Evolutionary conservation across 1,140 invertebrate genomes (phyloP).

Genomic region (Cyphomyrmex costatus): DNA sequence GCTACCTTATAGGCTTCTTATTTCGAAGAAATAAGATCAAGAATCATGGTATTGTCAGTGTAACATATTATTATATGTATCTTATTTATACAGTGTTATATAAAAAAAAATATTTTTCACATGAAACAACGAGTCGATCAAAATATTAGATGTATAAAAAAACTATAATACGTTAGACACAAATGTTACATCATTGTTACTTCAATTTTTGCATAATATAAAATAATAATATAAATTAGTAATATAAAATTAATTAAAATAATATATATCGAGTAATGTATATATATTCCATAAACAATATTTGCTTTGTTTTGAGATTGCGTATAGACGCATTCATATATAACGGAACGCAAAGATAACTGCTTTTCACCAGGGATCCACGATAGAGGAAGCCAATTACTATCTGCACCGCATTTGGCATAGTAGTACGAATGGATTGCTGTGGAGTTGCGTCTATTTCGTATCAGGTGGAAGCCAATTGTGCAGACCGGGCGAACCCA

Average conservation of each 20-base stretch:
- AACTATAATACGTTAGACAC: background rate
- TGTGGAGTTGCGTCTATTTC: conserved; percentile 73
- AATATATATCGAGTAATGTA: background rate
- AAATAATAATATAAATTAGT: background rate
- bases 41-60: background rate
- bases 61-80: background rate
- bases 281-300: background rate
- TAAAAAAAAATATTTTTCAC: background rate
- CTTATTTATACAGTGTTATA: background rate
- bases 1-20: background rate
- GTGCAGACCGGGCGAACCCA: conserved; percentile 36
- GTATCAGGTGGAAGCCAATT: conserved; percentile 72
- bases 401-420: conserved; percentile 67
- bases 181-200: background rate
- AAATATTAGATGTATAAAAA: background rate
- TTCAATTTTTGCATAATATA: background rate
- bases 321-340: background rate
- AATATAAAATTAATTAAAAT: background rate
- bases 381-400: conserved; percentile 70
- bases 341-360: background rate
- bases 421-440: conserved; percentile 65
- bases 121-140: background rate
- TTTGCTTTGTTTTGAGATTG: background rate
- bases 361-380: conserved; percentile 39
- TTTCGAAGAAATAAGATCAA: conserved; percentile 20